phyloP scores from a whole-genome alignment of 2,113 vertebrate genomes.

The Felis chaus region DNA sequence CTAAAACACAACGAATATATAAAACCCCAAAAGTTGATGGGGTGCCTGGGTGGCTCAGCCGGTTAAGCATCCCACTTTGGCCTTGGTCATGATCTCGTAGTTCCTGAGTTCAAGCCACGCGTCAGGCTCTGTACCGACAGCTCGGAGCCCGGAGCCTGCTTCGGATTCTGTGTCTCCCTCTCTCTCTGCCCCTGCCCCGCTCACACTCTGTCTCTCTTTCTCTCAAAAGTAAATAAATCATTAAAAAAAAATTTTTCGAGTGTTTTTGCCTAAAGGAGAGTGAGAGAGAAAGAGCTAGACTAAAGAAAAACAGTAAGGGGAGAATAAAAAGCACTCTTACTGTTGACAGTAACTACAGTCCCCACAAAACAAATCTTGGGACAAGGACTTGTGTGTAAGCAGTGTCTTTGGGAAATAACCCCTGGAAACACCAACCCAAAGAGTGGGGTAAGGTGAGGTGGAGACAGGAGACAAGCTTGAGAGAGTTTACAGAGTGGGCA shows the following conservation, averaged over 20 bases:
- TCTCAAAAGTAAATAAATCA: no score
- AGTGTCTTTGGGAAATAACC: no score
- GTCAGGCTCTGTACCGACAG: no score
- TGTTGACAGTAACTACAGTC: background rate
- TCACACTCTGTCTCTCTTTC: no score
- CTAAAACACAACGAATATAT: background rate
- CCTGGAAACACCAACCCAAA: background rate
- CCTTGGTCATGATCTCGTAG: no score
- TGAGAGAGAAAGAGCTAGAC: background rate
- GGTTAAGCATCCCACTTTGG: no score
- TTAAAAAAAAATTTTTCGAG: background rate
- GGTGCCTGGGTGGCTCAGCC: no score
- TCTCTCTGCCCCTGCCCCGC: no score
- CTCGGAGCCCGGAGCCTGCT: no score
- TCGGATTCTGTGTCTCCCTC: no score
- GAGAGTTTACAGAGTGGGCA: rapidly evolving
- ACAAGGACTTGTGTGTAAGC: background rate
- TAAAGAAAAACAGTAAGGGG: background rate
- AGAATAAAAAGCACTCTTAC: background rate
- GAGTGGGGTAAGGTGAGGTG: rapidly evolving
- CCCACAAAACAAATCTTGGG: background rate
- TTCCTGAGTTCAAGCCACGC: no score
- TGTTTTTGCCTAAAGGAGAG: background rate
- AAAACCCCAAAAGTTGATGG: background rate
- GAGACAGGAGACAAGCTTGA: background rate